These are phyloP conservation scores for Drosophila neonasuta DNA, from an alignment of 2,888 invertebrate genomes.

Conservation along the genomic window DNA sequence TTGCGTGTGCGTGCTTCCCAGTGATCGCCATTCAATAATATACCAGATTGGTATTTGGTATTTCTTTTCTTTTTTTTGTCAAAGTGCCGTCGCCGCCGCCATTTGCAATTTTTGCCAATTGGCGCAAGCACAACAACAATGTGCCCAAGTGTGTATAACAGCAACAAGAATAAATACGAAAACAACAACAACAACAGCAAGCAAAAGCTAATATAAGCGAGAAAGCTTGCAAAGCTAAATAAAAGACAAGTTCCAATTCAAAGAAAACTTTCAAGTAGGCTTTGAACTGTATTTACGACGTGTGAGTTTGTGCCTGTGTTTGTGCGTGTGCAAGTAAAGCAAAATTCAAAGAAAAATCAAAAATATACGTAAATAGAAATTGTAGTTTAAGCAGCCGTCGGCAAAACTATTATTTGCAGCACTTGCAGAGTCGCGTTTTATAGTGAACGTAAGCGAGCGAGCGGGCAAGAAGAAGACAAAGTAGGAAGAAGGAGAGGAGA, in stretches of 20 bases:
- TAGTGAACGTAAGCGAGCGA: no score
- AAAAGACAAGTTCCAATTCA: background rate
- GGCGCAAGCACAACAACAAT: conserved; percentile 4
- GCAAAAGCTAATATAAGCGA: background rate
- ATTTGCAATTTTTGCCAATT: background rate
- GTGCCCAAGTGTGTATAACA: conserved; percentile 1
- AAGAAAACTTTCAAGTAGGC: background rate
- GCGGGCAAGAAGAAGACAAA: background rate
- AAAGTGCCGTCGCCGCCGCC: conserved; percentile 13
- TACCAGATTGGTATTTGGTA: conserved; percentile 3
- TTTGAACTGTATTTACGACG: background rate
- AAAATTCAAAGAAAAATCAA: background rate
- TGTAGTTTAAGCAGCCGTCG: background rate
- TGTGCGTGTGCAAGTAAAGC: background rate
- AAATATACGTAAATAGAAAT: background rate
- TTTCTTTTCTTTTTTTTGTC: conserved; percentile 6
- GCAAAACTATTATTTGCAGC: background rate
- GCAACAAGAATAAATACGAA: background rate
- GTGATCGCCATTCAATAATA: background rate
- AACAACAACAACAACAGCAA: background rate
- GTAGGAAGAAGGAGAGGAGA: background rate
- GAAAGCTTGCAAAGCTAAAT: background rate
- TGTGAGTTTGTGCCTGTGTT: background rate
- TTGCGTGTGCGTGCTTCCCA: conserved; percentile 9
- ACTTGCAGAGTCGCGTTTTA: background rate